Conservation (phyloP, 1,140 invertebrate genomes). For the Nasonia vitripennis region DNA sequence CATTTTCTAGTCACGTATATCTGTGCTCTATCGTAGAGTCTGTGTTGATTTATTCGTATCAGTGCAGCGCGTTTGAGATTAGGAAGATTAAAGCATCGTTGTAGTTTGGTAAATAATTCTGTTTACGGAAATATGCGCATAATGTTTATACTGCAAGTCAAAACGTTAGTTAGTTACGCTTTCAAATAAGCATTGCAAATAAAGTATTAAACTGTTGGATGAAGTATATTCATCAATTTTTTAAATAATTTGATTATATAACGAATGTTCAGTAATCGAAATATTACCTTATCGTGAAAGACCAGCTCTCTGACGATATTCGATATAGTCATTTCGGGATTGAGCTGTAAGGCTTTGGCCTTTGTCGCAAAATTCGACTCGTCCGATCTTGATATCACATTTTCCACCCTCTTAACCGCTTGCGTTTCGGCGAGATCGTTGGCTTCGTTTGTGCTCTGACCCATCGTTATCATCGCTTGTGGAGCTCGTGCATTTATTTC, state of each 20-base stretch:
- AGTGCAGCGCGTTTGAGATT: no score
- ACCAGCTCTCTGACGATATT: slow-evolving; percentile 69
- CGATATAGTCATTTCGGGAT: slow-evolving; percentile 66
- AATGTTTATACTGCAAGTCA: no score
- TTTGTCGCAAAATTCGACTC: slow-evolving; percentile 54
- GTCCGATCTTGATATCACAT: slow-evolving; percentile 54
- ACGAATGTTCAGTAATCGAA: neutral
- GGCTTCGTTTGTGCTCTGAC: slow-evolving; percentile 44
- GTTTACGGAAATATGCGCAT: no score
- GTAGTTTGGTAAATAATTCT: no score
- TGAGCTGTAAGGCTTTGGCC: slow-evolving; percentile 54
- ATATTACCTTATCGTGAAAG: slow-evolving; percentile 71
- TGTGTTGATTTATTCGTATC: no score
- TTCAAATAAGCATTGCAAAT: no score
- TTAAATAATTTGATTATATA: neutral
- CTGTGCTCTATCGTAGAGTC: no score
- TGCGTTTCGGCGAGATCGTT: neutral
- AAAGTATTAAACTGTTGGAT: no score
- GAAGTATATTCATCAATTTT: neutral
- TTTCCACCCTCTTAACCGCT: slow-evolving; percentile 51
- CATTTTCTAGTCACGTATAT: no score
- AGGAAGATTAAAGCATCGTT: no score
- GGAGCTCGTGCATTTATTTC: neutral
- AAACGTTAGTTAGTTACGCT: no score
- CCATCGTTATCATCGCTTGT: neutral